Evolutionary conservation across 2,113 vertebrate genomes (phyloP), one percentile per base, ranked within the genome.

Genomic region (Morone chrysops): DNA sequence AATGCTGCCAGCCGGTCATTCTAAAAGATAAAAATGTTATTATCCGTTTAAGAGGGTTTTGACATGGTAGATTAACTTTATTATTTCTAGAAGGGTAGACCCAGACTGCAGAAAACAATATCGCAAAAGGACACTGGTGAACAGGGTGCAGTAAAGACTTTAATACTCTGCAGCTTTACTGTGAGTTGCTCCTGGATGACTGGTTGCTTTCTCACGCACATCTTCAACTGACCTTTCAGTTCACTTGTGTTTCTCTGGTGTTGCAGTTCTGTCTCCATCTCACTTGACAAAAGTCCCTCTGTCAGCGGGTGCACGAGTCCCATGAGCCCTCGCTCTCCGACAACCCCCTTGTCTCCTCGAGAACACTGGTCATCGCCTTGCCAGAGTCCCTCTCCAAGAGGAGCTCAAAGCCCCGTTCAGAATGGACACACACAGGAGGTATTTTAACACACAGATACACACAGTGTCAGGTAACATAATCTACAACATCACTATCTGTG

Each of bases 231-330:
- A 83, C 66, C 69, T 69, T 41, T 67, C 25, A 18, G 22, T 31
- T 78, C 40, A 65, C 53, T 13, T 5, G 1, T 70, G 31, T 71
- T 77, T 84, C 62, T 89, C 62, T 89, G 59, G 36, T 80, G 69
- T 81, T 85, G 70, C 81, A 96, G 95, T 63, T 95, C 95, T 20
- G 75, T 96, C 36, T 95, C 94, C 84, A 91, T 96, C 81, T 95
- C 94, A 0, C 89, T 95, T 2, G 94, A 96, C 68, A 94, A 92
- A 68, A 89, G 90, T 67, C 75, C 88, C 12, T 88, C 92, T 4
- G 20, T 62, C 72, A 84, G 87, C 10, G 91, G 88, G 25, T 17
- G n/a, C 65, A 70, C 91, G 6, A 90, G 90, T 80, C 92, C 94
- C 60, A 87, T 89, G 63, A 94, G 90, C 81, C 91, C 93, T 66